These are phyloP conservation scores for Spermophilus dauricus DNA, from an alignment of 2,113 vertebrate genomes.

Conservation along the genomic window DNA sequence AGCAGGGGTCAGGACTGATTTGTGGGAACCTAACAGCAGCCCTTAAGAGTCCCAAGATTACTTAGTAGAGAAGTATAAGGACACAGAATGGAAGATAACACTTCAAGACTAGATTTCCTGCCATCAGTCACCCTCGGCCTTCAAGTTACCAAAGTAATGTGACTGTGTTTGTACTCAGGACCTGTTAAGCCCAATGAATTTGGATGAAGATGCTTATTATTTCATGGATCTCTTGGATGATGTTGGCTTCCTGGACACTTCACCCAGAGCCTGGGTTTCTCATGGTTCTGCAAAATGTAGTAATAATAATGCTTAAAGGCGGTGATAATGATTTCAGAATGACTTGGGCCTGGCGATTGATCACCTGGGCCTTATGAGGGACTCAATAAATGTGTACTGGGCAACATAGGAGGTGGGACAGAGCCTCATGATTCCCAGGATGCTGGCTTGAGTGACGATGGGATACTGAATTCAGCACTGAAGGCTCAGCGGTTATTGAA, in stretches of 20 bases:
- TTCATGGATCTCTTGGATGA: not conserved
- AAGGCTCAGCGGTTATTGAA: not conserved
- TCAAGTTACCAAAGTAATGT: not conserved
- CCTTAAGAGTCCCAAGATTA: not conserved
- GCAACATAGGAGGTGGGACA: not conserved
- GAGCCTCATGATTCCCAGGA: not conserved
- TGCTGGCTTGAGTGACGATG: not conserved
- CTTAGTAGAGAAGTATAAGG: not conserved
- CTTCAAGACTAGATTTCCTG: constrained; percentile 22
- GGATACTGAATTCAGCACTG: not conserved
- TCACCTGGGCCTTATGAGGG: not conserved
- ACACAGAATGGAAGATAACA: not conserved
- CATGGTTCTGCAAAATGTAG: not conserved
- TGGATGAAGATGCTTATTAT: not conserved
- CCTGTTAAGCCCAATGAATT: not conserved
- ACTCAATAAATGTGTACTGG: not conserved
- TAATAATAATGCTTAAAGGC: not conserved
- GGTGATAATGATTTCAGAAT: not conserved
- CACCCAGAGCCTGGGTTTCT: not conserved
- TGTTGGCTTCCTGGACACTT: not conserved
- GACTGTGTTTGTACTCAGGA: not conserved
- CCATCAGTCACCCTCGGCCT: not conserved
- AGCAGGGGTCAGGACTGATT: not conserved
- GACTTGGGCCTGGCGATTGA: not conserved
- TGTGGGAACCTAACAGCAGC: not conserved